These are phyloP conservation scores for Xylota sylvarum DNA, from an alignment of 2,888 invertebrate species.

Conservation along the genomic window DNA sequence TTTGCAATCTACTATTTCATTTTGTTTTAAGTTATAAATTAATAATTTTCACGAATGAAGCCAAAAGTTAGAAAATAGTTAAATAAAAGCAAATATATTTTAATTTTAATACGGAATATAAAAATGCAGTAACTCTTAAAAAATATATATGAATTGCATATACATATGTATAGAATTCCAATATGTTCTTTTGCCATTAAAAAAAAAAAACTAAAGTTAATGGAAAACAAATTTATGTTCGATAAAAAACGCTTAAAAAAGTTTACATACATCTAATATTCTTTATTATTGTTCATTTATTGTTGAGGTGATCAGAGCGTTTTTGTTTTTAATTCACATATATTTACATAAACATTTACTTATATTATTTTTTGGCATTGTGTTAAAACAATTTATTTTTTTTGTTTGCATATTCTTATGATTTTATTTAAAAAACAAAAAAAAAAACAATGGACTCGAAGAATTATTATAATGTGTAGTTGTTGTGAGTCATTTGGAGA, in stretches of 20 bases:
- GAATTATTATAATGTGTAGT: conserved; percentile 43
- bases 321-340: conserved; percentile 19
- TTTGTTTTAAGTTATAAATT: conserved; percentile 1
- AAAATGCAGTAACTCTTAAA: neutral
- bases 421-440: conserved; percentile 36
- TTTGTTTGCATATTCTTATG: conserved; percentile 41
- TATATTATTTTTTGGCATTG: conserved; percentile 32
- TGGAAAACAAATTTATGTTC: conserved; percentile 32
- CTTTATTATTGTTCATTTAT: conserved; percentile 52
- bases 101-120: conserved; percentile 16
- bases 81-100: conserved; percentile 28
- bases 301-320: conserved; percentile 50
- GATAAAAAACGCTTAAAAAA: conserved; percentile 45
- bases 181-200: conserved; percentile 27
- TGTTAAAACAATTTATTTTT: conserved; percentile 12
- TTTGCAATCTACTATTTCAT: neutral
- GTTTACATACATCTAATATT: conserved; percentile 41
- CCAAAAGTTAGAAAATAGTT: conserved; percentile 48
- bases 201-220: conserved; percentile 29
- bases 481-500: conserved; percentile 62
- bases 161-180: conserved; percentile 29
- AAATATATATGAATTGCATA: conserved; percentile 10
- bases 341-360: conserved; percentile 28
- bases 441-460: conserved; percentile 31
- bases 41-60: conserved; percentile 23